Evolutionary conservation across 2,113 vertebrate genomes (phyloP), one percentile per base, ranked within the genome.

Genomic region (Myiagra hebetior): DNA sequence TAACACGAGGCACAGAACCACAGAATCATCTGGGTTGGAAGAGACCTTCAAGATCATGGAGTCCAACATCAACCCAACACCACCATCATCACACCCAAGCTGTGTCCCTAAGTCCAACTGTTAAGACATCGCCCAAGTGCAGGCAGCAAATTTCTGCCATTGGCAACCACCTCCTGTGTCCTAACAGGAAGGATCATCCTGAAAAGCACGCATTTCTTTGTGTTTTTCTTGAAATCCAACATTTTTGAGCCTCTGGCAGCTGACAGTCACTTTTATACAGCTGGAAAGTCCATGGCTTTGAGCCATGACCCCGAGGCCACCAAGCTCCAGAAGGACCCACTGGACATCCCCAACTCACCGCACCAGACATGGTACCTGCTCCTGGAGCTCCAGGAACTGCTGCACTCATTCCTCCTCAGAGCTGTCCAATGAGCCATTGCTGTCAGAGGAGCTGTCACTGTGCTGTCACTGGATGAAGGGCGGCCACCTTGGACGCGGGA

Each of bases 331-430:
- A 73, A 23, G 39, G 23, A n/a, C 33, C 11, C 23, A 11, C 18
- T 20, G 60, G 37, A 39, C 52, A 46, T 17, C 23, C 56, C 65
- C 42, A 63, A 2, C 30, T 30, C 41, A 39, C n/a, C 44, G 13
- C 0, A 0, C 5, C 37, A 50, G 50, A 24, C 0, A 1, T 5
- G 5, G 33, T 14, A 53, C 33, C 53, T 52, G 69, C 60, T 53
- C 20, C n/a, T 64, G 53, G 39, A 60, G 63, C n/a, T 60, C 49
- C n/a, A n/a, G 46, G 47, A 82, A 14, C 28, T 21, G 46, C 60
- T n/a, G 52, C 0, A 0, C 19, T 46, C 4, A 0, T 8, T 80
- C 41, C 31, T 56, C 20, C 57, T 35, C 2, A 0, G 57, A 42
- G 35, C 1, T 26, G 13, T 15, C 9, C 0, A 0, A 41, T 1